Evolutionary conservation across 2,113 vertebrate species (phyloP), one percentile per base, ranked within the genome.

Genomic region (Puntigrus tetrazona): DNA sequence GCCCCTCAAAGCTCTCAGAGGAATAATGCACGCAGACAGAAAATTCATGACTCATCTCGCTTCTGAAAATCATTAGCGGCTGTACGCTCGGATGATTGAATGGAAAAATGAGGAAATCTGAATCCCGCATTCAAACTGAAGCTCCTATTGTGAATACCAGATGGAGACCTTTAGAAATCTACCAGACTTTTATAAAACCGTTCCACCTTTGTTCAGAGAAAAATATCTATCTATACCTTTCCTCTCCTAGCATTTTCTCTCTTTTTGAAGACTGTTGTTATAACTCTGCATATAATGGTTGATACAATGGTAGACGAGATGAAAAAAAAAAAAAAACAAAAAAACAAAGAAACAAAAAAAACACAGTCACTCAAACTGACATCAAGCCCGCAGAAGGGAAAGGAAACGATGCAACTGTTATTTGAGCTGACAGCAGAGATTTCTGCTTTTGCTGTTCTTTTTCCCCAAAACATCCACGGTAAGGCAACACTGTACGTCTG

Each of bases 31-130:
- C n/a, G 5, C 36, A 69, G 36, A 67, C 31, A 79, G 55, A 63
- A 86, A 84, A 84, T 65, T 61, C 85, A 86, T 80, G 70, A 80
- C 22, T 74, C 38, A 77, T 52, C 65, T 73, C 75, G 31, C 82
- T 27, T 74, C 76, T 52, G 34, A 81, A 81, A 87, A 76, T 57
- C 34, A 87, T 81, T 87, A 84, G 31, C 7, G 78, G 18, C 45
- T 31, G 34, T 38, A 41, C n/a, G 67, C 73, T 27, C 20, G 3
- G 22, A 47, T 76, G 52, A 84, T 69, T 84, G 52, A 77, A 76
- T 76, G 45, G 31, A 47, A 87, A 84, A 80, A 87, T 78, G 8
- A 67, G 41, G 50, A 61, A 81, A 76, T 22, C 63, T 55, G 47
- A 7, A 76, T 59, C 1, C 29, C 50, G 27, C 47, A 70, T 84